Evolutionary conservation across 2,113 vertebrate species (phyloP).

Genomic region (Psammodynastes pulverulentus): DNA sequence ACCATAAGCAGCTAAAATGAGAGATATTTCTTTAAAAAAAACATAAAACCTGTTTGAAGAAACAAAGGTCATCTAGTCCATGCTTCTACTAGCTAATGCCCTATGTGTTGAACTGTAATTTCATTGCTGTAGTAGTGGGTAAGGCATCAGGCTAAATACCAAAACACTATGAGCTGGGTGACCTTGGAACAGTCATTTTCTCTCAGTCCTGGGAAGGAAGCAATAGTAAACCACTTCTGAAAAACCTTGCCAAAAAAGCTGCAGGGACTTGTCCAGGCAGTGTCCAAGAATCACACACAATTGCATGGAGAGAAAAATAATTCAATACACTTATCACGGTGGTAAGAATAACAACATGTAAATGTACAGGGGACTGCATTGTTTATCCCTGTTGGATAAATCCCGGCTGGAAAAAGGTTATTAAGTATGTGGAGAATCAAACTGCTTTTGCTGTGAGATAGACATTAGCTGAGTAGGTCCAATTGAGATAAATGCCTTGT

Average conservation of each 20-base stretch:
- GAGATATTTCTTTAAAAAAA: background rate
- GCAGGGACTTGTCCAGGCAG: background rate
- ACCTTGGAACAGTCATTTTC: background rate
- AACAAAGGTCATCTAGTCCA: background rate
- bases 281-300: background rate
- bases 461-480: background rate
- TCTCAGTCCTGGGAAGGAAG: background rate
- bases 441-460: background rate
- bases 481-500: background rate
- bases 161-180: background rate
- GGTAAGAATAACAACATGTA: background rate
- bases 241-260: background rate
- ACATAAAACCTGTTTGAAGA: background rate
- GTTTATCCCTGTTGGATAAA: background rate
- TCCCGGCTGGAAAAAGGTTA: background rate
- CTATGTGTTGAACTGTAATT: background rate
- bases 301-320: background rate
- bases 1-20: conserved; percentile 30
- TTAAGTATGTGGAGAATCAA: background rate
- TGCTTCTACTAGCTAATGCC: background rate
- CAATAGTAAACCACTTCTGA: background rate
- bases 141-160: background rate
- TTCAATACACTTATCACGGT: background rate
- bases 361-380: background rate
- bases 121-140: background rate